A percentile compares a stretch with the other conserved stretches of the same genome.
Conservation (phyloP, 2,888 invertebrate species). For the Trachelus stipa region DNA sequence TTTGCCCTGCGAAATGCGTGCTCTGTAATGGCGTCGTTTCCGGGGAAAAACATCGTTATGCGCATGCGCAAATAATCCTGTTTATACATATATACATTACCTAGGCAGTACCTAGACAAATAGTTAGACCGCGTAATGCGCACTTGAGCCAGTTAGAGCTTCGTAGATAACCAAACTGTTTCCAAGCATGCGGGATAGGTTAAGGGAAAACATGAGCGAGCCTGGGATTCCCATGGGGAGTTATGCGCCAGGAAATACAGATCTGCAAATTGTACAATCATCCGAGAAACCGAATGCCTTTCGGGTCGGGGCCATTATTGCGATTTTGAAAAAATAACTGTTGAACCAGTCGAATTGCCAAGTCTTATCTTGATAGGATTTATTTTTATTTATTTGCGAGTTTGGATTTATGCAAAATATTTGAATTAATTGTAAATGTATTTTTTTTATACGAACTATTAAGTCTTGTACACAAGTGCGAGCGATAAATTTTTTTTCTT, state of each 20-base stretch:
- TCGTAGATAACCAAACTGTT: not conserved
- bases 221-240: not conserved
- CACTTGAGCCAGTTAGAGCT: not conserved
- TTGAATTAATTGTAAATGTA: too few relatives aligned
- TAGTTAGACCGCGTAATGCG: not conserved
- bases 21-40: not conserved
- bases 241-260: not conserved
- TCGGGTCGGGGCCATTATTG: not conserved
- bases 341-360: not conserved
- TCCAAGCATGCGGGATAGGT: not conserved
- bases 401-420: too few relatives aligned
- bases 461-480: too few relatives aligned
- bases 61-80: not conserved
- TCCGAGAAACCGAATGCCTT: not conserved
- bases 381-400: too few relatives aligned
- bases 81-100: not conserved
- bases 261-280: not conserved
- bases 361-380: not conserved
- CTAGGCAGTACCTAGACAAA: not conserved
- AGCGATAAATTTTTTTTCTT: not conserved
- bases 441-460: too few relatives aligned
- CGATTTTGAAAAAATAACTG: not conserved
- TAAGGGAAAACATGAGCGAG: not conserved
- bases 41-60: not conserved
- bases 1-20: not conserved